Conservation (phyloP, 2,113 vertebrate species). For the Sphyrna mokarran region DNA sequence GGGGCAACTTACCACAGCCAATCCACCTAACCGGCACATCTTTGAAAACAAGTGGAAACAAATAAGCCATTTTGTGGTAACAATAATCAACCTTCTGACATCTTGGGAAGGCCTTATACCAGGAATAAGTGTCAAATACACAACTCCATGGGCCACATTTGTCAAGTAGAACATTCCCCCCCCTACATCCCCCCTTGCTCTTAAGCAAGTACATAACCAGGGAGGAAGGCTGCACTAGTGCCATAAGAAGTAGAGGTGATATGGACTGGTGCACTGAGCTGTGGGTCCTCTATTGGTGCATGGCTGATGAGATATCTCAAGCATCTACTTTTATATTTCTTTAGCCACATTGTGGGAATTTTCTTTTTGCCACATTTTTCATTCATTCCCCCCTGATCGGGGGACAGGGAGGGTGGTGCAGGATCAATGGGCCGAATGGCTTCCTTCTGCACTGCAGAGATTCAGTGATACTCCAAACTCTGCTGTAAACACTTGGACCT, state of each 20-base stretch:
- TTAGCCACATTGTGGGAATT: neutral
- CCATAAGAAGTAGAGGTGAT: neutral
- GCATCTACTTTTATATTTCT: neutral
- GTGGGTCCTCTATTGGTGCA: neutral
- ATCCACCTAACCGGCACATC: too few species aligned
- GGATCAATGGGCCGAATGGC: too few species aligned
- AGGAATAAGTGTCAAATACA: too few species aligned
- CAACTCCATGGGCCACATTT: too few species aligned
- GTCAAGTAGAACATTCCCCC: neutral
- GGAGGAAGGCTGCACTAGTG: neutral
- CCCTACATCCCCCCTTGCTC: neutral
- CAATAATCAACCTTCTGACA: neutral
- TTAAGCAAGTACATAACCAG: neutral
- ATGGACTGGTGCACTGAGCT: too few species aligned
- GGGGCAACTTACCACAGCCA: too few species aligned
- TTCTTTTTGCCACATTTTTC: neutral
- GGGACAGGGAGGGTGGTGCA: too few species aligned
- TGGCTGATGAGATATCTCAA: neutral
- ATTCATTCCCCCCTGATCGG: neutral
- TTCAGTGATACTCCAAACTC: too few species aligned
- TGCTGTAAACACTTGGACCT: neutral
- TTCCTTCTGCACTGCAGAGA: too few species aligned
- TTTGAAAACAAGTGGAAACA: neutral
- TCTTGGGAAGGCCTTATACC: neutral
- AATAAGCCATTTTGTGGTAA: neutral